Percentiles rank a stretch among this genome's conserved stretches.
Conservation (phyloP, 1,140 invertebrate species). For the Cataglyphis hispanica region DNA sequence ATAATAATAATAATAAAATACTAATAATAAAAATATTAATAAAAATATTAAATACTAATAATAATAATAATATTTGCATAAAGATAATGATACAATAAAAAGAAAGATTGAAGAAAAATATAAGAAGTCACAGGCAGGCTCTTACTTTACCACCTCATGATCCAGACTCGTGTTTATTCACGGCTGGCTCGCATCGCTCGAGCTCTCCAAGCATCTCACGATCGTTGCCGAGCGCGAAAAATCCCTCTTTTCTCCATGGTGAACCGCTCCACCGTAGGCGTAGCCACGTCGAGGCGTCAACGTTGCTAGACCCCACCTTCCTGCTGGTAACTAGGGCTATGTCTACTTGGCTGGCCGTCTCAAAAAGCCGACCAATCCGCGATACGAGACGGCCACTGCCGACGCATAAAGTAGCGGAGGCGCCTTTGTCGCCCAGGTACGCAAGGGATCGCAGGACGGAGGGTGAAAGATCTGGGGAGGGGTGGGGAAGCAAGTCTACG, state of each 20-base stretch:
- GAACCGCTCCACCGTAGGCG: conserved; percentile 82
- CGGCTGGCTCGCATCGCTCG: conserved; percentile 26
- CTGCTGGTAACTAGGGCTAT: conserved; percentile 85
- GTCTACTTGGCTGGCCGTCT: conserved; percentile 82
- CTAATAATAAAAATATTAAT: no score
- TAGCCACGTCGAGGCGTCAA: conserved; percentile 80
- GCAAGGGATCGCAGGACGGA: conserved; percentile 63
- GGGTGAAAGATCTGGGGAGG: conserved; percentile 32
- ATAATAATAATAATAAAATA: background rate
- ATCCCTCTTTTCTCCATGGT: conserved; percentile 77
- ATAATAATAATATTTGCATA: background rate
- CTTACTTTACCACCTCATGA: conserved; percentile 11
- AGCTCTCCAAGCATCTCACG: conserved; percentile 27
- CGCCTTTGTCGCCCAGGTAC: conserved; percentile 72
- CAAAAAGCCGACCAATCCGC: conserved; percentile 86
- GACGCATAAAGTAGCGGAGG: conserved; percentile 83
- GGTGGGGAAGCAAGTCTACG: conserved; percentile 43
- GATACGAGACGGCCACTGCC: conserved; percentile 86
- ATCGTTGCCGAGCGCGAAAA: conserved; percentile 22
- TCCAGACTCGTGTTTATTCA: conserved; percentile 21
- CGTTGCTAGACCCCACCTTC: conserved; percentile 80
- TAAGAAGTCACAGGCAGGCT: background rate
- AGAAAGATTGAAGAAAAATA: background rate
- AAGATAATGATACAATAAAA: conserved; percentile 14
- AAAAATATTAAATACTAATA: background rate